Base-by-base conservation (phyloP, 2,113 vertebrate species). In the Aleadryas rufinucha region DNA sequence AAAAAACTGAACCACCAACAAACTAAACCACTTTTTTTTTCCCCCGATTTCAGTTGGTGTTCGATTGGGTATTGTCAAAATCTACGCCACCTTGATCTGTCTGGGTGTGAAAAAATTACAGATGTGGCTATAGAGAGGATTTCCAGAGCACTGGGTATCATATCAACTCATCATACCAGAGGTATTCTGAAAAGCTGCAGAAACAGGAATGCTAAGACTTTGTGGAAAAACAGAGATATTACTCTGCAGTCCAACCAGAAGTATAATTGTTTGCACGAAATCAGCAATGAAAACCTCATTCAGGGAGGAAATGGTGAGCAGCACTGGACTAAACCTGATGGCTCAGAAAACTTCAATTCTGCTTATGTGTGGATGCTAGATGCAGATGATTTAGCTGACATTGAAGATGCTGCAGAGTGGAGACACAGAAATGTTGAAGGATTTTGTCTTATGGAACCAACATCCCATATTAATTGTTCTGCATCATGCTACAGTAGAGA, bases 361-460 rank as follows among this genome's bases (percentile, higher is more conserved):
- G 91, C 98, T 6, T 98, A 97, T 1, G 98, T 99, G 37, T 99
- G 99, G 99, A 98, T 99, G 93, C 94, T 99, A 47, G 98, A 99
- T 96, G 95, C 98, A 11, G 98, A 98, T 39, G 98, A 98, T 90
- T 98, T 99, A 70, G 98, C 98, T 9, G 99, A 99, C 72, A 99
- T 99, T 13, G 99, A 99, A 97, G 99, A 99, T 76, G 98, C 99
- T 16, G 99, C 99, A 0, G 99, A 99, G 72, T 99, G 98, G 99
- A 98, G 98, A 96, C 98, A 96, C 28, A 97, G 97, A 69, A 97
- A 96, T 0, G 94, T 97, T 28, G 98, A 98, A 39, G 97, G 97
- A 33, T 98, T 98, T 81, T 97, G 97, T 96, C 96, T 98, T 13
- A 88, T 98, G 72, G 98, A 98, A 87, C 96, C 98, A 23, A 59